These are phyloP conservation scores for Gallinago paraguaiae DNA, from an alignment of 2,113 vertebrate genomes.

Conservation along the genomic window DNA sequence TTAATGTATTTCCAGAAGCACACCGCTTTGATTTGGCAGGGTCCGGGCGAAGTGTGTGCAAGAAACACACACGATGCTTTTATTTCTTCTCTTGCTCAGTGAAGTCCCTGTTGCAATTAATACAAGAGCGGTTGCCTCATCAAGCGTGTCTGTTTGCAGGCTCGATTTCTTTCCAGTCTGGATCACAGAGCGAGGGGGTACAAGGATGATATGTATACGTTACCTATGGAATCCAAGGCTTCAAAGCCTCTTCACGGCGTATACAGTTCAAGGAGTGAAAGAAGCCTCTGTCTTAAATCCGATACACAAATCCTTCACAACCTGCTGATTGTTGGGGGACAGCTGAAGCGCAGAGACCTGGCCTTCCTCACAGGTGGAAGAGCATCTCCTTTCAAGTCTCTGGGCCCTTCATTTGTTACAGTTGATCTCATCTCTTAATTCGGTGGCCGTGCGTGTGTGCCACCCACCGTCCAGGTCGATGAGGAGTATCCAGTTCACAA, in stretches of 20 bases:
- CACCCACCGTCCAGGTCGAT: not conserved
- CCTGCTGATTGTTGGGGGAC: constrained; percentile 43
- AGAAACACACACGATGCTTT: not conserved
- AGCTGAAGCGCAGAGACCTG: constrained; percentile 40
- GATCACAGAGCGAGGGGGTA: not conserved
- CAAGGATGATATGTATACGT: not conserved
- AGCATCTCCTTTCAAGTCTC: constrained; percentile 54
- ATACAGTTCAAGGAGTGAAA: not conserved
- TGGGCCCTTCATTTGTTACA: not conserved
- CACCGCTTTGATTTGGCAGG: not conserved
- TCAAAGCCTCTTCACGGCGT: not conserved
- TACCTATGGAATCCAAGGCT: not conserved
- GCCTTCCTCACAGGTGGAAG: not conserved
- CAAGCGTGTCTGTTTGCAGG: not conserved
- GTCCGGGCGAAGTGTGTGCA: not conserved
- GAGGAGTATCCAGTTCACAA: not conserved
- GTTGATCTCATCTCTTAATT: not conserved
- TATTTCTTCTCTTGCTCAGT: not conserved
- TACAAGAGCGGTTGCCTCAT: not conserved
- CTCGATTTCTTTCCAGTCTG: not conserved
- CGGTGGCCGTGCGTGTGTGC: not conserved
- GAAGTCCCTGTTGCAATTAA: not conserved
- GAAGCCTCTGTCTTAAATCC: not conserved
- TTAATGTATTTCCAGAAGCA: not conserved
- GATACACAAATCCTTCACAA: not conserved